These are phyloP conservation scores for Rhorus exstirpatorius DNA, from an alignment of 2,888 invertebrate genomes.

Conservation along the genomic window DNA sequence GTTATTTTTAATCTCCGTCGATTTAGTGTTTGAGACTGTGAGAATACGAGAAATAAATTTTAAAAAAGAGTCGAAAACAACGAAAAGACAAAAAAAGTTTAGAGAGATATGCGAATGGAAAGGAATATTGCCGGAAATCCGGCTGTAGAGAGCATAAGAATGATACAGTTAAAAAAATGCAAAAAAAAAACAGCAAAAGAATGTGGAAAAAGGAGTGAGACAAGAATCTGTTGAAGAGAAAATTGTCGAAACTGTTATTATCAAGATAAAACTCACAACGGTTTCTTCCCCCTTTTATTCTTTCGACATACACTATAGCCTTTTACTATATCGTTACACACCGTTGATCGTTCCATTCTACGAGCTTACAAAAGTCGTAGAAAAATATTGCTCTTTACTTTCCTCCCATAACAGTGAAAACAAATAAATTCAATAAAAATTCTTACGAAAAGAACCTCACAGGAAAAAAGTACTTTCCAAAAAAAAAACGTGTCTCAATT, in stretches of 20 bases:
- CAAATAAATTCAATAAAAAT: constrained; percentile 6
- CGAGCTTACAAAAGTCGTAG: constrained; percentile 36
- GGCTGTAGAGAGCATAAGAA: constrained; percentile 49
- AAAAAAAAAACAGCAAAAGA: constrained; percentile 4
- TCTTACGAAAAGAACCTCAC: too few relatives aligned
- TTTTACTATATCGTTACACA: constrained; percentile 41
- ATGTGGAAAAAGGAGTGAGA: constrained; percentile 20
- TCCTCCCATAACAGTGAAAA: constrained; percentile 25
- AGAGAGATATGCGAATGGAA: constrained; percentile 49
- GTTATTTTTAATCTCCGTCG: too few relatives aligned
- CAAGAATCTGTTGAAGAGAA: constrained; percentile 42
- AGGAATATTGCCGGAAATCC: constrained; percentile 64
- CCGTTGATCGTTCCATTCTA: constrained; percentile 29
- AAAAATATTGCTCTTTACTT: constrained; percentile 11
- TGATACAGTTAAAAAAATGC: constrained; percentile 1
- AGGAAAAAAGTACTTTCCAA: too few relatives aligned
- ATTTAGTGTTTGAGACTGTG: neutral
- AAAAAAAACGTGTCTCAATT: too few relatives aligned
- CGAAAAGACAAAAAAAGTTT: constrained; percentile 21
- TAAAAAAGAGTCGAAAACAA: constrained; percentile 1
- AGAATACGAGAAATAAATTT: neutral
- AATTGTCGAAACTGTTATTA: constrained; percentile 61
- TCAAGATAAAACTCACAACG: constrained; percentile 58
- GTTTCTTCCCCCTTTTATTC: constrained; percentile 33
- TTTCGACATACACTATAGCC: constrained; percentile 18